Base-by-base conservation (phyloP, 2,888 invertebrate genomes). In the Phalangium opilio region DNA sequence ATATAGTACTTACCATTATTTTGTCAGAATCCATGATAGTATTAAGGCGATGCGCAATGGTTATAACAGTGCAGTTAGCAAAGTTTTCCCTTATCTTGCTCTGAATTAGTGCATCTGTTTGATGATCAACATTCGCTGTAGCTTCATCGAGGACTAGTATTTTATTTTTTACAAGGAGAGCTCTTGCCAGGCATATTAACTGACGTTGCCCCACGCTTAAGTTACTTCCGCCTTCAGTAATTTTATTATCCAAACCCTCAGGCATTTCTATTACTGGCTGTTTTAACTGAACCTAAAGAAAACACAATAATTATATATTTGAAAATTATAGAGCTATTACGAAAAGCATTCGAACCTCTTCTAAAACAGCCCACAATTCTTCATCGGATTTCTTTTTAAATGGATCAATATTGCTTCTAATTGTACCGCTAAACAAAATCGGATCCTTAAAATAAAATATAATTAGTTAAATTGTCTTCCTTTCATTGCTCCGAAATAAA, bases 11-110 rank as follows among this genome's bases (percentile, higher is more conserved):
- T 36, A 89, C 67, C 67, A 63, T 44, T 18, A 56, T 80, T 49
- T 79, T 75, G 69, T 87, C 84, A 1, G 84, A 85, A 66, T 91
- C 89, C 79, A 90, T 89, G 54, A 91, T 83, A 1, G 90, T 90
- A 64, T 89, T 80, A 27, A 91, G 71, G 39, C 90, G 75, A 35
- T 54, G 50, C 2, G 49, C 51, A 38, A 53, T 53, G 5, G 51
- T 51, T n/a, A 51, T n/a, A 12, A 52, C 48, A 1, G 52, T 52
- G 65, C 85, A 89, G 17, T 78, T 69, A 12, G 73, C 72, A 62
- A 89, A 89, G 60, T 82, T 80, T 36, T 71, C 72, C 46, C 85
- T 72, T 49, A 89, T 85, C 0, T 86, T 83, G 61, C 72, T 74
- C 65, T 87, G 87, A 59, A 89, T 87, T 49, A 87, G 71, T 40